Evolutionary conservation across 2,888 invertebrate species (phyloP), one percentile per base, ranked within the genome.

Genomic region (Idaea biselata): DNA sequence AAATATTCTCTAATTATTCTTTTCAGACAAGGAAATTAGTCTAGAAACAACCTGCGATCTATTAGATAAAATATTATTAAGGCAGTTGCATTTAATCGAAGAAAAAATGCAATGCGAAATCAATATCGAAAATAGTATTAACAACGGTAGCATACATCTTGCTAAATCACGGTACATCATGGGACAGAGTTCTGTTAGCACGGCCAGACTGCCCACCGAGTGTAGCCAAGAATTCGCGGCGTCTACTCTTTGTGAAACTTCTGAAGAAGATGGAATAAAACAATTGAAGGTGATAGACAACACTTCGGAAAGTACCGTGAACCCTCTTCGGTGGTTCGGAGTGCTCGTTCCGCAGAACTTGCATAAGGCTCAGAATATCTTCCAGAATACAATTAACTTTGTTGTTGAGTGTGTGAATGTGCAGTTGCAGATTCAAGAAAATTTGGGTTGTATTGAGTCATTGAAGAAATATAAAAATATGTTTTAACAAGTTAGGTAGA

Each of bases 261-360:
- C 81, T n/a, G 88, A 89, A 53, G 89, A 89, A 60, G 85, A 87
- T 75, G 87, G 90, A 70, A 84, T 76, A 68, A 93, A 77, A 81
- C 93, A 79, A 76, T 89, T 75, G 84, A 84, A 84, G 69, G 74
- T 88, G 3, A 65, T 82, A 59, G 85, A 89, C 63, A 87, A 81
- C 68, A 74, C 77, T 62, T 72, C 76, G 16, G 81, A 83, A 17
- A 77, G 81, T 59, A 87, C 75, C 59, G 85, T 80, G 54, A 94
- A 98, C 82, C 97, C 98, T 0, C 81, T 97, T 33, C 95, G 94
- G 69, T 97, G 97, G 97, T 98, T 98, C 89, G 97, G 97, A 14
- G 94, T 97, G 55, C 86, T 98, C 53, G 96, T 97, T 0, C 97
- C 98, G 0, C 95, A 95, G 76, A 95, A 95, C 79, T 87, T 98